These are phyloP conservation scores for Leguminivora glycinivorella DNA, from an alignment of 1,140 invertebrate species.

Conservation along the genomic window DNA sequence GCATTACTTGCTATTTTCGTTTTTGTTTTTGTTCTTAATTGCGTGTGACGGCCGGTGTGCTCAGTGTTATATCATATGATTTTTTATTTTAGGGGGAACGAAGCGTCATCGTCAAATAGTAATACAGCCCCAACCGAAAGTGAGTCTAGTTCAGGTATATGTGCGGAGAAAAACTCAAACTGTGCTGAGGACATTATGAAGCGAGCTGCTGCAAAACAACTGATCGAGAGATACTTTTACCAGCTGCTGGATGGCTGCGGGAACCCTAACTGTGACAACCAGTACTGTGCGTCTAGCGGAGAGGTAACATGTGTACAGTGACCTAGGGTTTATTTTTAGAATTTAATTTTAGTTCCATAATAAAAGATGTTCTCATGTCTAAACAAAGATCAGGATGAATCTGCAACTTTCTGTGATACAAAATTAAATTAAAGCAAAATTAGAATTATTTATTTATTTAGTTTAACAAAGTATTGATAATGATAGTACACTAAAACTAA, in stretches of 20 bases:
- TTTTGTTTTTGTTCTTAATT: slow-evolving; percentile 53
- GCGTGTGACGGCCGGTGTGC: slow-evolving; percentile 12
- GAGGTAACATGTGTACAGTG: slow-evolving; percentile 79
- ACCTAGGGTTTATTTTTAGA: slow-evolving; percentile 1
- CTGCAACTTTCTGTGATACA: slow-evolving; percentile 15
- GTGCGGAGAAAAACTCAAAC: slow-evolving; percentile 48
- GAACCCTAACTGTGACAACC: slow-evolving; percentile 90
- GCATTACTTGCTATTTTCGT: slow-evolving; percentile 74
- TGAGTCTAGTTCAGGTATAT: slow-evolving; percentile 57
- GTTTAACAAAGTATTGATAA: too few species aligned
- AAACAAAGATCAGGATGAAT: background rate
- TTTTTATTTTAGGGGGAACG: slow-evolving; percentile 65
- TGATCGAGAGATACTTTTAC: slow-evolving; percentile 95
- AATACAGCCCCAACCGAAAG: slow-evolving; percentile 60
- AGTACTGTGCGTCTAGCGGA: slow-evolving; percentile 93
- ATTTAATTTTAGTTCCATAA: slow-evolving; percentile 3
- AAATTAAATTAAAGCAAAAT: too few species aligned
- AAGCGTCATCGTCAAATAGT: slow-evolving; percentile 76
- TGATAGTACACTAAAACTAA: too few species aligned
- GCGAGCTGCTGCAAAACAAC: slow-evolving; percentile 90
- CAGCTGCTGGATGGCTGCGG: slow-evolving; percentile 95
- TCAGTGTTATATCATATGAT: background rate
- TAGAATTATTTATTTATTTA: too few species aligned
- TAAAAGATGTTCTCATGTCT: background rate
- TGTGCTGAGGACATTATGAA: slow-evolving; percentile 86